These are phyloP conservation scores for Andrena flavipes DNA, from an alignment of 2,888 invertebrate species.

Conservation along the genomic window DNA sequence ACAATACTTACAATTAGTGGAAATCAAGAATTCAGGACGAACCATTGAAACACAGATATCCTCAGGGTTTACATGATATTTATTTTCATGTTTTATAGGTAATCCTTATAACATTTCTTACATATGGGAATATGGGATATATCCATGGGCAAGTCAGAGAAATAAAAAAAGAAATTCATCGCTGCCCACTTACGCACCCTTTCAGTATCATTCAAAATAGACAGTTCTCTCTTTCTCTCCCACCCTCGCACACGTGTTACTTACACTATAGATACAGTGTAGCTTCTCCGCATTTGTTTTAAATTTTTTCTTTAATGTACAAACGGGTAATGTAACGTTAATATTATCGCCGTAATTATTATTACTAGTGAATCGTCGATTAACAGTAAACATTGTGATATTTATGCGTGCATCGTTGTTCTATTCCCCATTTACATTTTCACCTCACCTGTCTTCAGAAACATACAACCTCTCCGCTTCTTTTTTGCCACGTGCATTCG, in stretches of 20 bases:
- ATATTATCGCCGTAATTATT: slow-evolving; percentile 66
- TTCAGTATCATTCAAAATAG: slow-evolving; percentile 67
- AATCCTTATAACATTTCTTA: slow-evolving; percentile 77
- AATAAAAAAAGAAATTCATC: slow-evolving; percentile 77
- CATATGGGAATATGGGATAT: slow-evolving; percentile 75
- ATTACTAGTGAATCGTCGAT: slow-evolving; percentile 64
- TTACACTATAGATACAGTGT: slow-evolving; percentile 8
- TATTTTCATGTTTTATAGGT: slow-evolving; percentile 78
- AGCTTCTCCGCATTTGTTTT: slow-evolving; percentile 46
- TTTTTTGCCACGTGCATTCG: not conserved
- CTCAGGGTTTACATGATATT: slow-evolving; percentile 79
- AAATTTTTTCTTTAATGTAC: slow-evolving; percentile 70
- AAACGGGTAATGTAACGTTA: slow-evolving; percentile 71
- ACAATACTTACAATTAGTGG: too few relatives aligned
- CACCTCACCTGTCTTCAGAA: too few relatives aligned
- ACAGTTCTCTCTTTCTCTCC: slow-evolving; percentile 46
- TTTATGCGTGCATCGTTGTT: slow-evolving; percentile 60
- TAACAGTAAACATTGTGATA: slow-evolving; percentile 35
- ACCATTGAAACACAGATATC: slow-evolving; percentile 22
- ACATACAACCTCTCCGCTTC: too few relatives aligned
- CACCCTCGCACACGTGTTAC: slow-evolving; percentile 20
- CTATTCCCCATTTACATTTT: not conserved
- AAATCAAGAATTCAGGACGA: not conserved
- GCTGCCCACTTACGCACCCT: slow-evolving; percentile 68
- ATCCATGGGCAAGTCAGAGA: slow-evolving; percentile 77